phyloP scores from a whole-genome alignment of 2,797 vertebrate genomes.

The Anabacerthia variegaticeps region DNA sequence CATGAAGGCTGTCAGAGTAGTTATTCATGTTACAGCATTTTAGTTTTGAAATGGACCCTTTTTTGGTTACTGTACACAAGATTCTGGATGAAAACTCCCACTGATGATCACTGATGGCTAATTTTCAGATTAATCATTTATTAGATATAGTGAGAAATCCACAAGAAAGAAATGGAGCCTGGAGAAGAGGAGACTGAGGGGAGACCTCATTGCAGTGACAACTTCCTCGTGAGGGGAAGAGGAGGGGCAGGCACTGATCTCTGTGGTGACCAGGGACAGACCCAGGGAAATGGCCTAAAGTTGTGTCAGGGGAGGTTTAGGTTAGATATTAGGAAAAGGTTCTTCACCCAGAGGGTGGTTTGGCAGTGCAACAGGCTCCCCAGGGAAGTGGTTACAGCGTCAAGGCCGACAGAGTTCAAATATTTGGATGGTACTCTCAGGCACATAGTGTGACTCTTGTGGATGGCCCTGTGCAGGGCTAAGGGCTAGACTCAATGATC shows the following conservation, averaged over 20 bases:
- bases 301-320: too few relatives aligned
- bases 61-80: background rate
- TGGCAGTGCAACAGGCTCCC: background rate
- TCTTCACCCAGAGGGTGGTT: too few relatives aligned
- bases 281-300: too few relatives aligned
- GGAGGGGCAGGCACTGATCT: too few relatives aligned
- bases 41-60: background rate
- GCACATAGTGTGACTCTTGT: background rate
- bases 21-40: background rate
- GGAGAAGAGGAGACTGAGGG: too few relatives aligned
- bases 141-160: background rate
- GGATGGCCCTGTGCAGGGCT: background rate
- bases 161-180: background rate
- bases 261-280: too few relatives aligned
- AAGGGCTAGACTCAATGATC: background rate
- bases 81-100: background rate
- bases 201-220: too few relatives aligned
- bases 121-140: background rate
- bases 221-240: too few relatives aligned
- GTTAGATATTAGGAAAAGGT: too few relatives aligned
- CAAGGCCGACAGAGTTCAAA: background rate
- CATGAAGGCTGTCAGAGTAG: background rate
- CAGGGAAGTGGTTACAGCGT: background rate
- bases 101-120: accelerated
- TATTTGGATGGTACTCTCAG: background rate